phyloP scores from a whole-genome alignment of 64 coral and sea anemone species.

The Porites australiensis region DNA sequence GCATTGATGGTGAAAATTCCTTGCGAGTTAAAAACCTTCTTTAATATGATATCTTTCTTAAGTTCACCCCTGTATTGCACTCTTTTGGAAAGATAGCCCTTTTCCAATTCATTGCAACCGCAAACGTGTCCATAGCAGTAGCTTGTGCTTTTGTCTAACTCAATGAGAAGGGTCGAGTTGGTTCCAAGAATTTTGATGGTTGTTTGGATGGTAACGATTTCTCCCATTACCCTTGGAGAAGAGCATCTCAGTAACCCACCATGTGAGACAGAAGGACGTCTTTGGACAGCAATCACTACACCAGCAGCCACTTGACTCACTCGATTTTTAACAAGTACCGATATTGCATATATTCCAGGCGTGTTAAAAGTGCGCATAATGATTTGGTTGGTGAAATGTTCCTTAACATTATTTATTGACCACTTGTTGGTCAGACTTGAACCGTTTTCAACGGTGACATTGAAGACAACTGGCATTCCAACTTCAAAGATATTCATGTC shows the following conservation, averaged over 20 bases:
- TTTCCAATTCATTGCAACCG: neutral
- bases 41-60: neutral
- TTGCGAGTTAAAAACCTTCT: conserved; percentile 18
- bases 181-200: conserved; percentile 50
- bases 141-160: conserved; percentile 35
- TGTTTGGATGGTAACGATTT: conserved; percentile 12
- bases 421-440: conserved; percentile 38
- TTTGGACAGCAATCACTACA: conserved; percentile 30
- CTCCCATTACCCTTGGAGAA: conserved; percentile 16
- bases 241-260: neutral
- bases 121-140: conserved; percentile 24
- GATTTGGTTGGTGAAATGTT: neutral
- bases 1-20: conserved; percentile 43
- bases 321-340: conserved; percentile 17
- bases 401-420: neutral
- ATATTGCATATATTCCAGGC: conserved; percentile 15
- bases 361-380: conserved; percentile 13
- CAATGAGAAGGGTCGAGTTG: conserved; percentile 50
- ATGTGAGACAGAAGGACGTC: neutral
- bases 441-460: neutral
- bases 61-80: neutral
- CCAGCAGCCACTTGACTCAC: neutral
- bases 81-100: neutral
- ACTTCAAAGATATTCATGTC: conserved; percentile 41
- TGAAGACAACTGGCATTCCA: conserved; percentile 25